These are phyloP conservation scores for Lota lota DNA, from an alignment of 2,113 vertebrate genomes.

Conservation along the genomic window DNA sequence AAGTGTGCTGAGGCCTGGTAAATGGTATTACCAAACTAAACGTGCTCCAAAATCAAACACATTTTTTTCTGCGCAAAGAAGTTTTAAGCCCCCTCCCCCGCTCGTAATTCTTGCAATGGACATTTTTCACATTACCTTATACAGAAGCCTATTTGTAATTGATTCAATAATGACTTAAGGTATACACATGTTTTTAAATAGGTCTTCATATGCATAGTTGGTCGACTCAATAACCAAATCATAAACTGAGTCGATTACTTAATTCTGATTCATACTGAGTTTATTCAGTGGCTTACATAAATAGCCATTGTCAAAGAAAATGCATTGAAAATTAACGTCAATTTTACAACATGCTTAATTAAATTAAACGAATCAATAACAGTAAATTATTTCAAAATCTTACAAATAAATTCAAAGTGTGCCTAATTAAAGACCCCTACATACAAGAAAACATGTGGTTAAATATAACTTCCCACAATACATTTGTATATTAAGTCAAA, in stretches of 20 bases:
- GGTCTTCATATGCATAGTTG: neutral
- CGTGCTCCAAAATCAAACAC: too few species aligned
- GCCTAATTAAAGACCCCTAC: conserved; percentile 82
- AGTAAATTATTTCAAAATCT: conserved; percentile 89
- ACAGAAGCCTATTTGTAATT: too few species aligned
- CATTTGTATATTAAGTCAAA: conserved; percentile 81
- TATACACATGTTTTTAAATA: too few species aligned
- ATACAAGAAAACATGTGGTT: conserved; percentile 83
- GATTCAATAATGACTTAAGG: too few species aligned
- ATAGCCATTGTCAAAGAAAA: conserved; percentile 78
- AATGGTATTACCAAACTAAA: too few species aligned
- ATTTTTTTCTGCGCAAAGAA: too few species aligned
- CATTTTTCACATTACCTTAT: too few species aligned
- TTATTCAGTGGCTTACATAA: conserved; percentile 76
- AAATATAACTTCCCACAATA: conserved; percentile 86
- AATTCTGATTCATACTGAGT: conserved; percentile 72
- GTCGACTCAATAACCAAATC: conserved; percentile 54
- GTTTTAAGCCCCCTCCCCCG: too few species aligned
- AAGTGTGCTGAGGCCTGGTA: too few species aligned
- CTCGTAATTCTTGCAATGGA: too few species aligned
- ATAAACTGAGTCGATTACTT: conserved; percentile 61
- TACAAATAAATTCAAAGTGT: conserved; percentile 91
- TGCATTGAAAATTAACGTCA: conserved; percentile 89
- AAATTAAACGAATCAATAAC: conserved; percentile 94
- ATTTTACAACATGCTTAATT: conserved; percentile 97